Conservation (phyloP, 2,797 vertebrate genomes). For the Miichthys miiuy region DNA sequence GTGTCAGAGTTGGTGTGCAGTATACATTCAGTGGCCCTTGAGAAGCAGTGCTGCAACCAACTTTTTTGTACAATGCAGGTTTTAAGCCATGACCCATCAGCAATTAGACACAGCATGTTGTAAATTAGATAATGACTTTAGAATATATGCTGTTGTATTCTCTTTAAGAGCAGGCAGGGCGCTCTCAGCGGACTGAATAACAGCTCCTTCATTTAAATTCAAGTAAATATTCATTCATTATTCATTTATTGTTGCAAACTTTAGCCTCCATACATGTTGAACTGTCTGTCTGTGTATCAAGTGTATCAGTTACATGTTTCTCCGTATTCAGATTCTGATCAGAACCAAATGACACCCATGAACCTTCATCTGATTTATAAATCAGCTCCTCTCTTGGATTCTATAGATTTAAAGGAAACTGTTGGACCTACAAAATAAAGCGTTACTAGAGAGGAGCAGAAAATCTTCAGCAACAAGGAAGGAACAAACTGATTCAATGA, state of each 20-base stretch:
- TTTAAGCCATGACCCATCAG: too few relatives aligned
- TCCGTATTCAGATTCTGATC: neutral
- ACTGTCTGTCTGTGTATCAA: neutral
- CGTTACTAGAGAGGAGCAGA: neutral
- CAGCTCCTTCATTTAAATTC: neutral
- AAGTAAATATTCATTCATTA: neutral
- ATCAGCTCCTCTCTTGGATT: neutral
- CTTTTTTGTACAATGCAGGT: too few relatives aligned
- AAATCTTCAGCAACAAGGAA: neutral
- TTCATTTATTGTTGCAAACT: neutral
- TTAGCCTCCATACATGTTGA: too few relatives aligned
- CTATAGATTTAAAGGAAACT: neutral
- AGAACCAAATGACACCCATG: neutral
- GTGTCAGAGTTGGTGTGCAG: neutral
- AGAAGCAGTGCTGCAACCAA: too few relatives aligned
- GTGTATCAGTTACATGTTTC: neutral
- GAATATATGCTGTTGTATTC: neutral
- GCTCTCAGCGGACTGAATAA: too few relatives aligned
- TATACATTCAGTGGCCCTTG: too few relatives aligned
- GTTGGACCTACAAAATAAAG: too few relatives aligned
- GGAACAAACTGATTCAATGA: neutral
- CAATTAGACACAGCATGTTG: neutral
- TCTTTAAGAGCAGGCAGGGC: neutral
- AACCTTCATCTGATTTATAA: neutral
- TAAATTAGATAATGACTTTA: neutral